Conservation (phyloP, 2,888 invertebrate genomes). For the Drosophila antonietae region DNA sequence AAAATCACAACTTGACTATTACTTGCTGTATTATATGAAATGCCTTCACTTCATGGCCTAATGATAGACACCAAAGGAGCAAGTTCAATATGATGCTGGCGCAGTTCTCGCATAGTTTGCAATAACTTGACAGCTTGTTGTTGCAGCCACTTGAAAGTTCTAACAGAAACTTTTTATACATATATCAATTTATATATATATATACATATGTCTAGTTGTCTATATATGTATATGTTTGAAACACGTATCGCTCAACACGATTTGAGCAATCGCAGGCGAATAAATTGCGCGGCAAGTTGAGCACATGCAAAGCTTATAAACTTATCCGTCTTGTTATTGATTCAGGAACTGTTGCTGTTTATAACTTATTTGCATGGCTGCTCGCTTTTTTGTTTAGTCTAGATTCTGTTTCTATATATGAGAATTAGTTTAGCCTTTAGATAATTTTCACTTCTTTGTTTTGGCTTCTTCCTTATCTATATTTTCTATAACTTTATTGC, state of each 20-base stretch:
- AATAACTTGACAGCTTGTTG: slow-evolving; percentile 51
- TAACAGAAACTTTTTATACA: slow-evolving; percentile 20
- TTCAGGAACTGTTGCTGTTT: background rate
- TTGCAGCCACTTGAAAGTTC: slow-evolving; percentile 47
- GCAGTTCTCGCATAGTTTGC: slow-evolving; percentile 19
- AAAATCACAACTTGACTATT: background rate
- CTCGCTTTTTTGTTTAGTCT: no score
- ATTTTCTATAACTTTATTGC: background rate
- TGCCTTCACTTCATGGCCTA: slow-evolving; percentile 26
- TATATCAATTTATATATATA: background rate
- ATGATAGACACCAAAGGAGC: slow-evolving; percentile 34
- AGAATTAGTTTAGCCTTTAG: background rate
- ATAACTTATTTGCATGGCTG: background rate
- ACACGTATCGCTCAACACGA: slow-evolving; percentile 36
- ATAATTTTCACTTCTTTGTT: background rate
- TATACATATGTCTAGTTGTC: background rate
- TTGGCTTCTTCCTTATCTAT: background rate
- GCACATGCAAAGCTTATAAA: slow-evolving; percentile 8
- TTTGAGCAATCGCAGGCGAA: slow-evolving; percentile 33
- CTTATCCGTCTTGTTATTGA: background rate
- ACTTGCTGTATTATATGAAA: background rate
- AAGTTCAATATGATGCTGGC: slow-evolving; percentile 25
- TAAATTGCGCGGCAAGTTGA: slow-evolving; percentile 10
- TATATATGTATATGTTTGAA: slow-evolving; percentile 21
- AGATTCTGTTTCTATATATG: background rate